Evolutionary conservation across 2,888 invertebrate genomes (phyloP).

Genomic region (Drosophila mimetica): DNA sequence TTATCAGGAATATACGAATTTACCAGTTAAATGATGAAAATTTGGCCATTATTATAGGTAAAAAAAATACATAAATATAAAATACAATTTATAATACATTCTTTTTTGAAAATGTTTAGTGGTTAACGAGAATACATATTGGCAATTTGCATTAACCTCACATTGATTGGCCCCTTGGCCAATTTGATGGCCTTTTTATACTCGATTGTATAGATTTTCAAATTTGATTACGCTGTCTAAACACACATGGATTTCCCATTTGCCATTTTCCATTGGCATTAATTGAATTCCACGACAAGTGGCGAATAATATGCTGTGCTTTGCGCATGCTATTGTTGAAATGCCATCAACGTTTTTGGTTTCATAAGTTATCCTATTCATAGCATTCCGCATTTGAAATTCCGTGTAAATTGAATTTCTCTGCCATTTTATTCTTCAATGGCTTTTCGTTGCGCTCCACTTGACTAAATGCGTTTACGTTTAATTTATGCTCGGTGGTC

Average conservation of each 20-base stretch:
- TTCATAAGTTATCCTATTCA: slow-evolving; percentile 25
- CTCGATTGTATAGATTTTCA: not conserved
- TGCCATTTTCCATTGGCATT: slow-evolving; percentile 5
- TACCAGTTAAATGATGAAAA: too few species aligned
- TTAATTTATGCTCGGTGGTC: slow-evolving; percentile 19
- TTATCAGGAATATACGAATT: not conserved
- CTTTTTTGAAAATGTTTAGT: too few species aligned
- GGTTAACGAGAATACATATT: too few species aligned
- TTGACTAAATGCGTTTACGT: not conserved
- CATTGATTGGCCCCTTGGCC: slow-evolving; percentile 1
- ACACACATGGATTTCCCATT: not conserved
- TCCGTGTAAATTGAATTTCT: slow-evolving; percentile 8
- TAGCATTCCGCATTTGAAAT: slow-evolving; percentile 9
- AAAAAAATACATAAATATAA: too few species aligned
- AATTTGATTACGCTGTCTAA: slow-evolving; percentile 1
- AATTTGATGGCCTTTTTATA: not conserved
- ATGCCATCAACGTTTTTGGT: slow-evolving; percentile 7
- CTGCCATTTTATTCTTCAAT: slow-evolving; percentile 3
- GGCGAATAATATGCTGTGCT: not conserved
- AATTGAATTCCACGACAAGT: slow-evolving; percentile 17
- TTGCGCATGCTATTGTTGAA: not conserved
- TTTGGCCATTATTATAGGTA: too few species aligned
- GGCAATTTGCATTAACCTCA: not conserved
- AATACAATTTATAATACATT: too few species aligned
- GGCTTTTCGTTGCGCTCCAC: not conserved